These are phyloP conservation scores for Todiramphus saurophagus DNA, from an alignment of 2,113 vertebrate genomes.

Conservation along the genomic window DNA sequence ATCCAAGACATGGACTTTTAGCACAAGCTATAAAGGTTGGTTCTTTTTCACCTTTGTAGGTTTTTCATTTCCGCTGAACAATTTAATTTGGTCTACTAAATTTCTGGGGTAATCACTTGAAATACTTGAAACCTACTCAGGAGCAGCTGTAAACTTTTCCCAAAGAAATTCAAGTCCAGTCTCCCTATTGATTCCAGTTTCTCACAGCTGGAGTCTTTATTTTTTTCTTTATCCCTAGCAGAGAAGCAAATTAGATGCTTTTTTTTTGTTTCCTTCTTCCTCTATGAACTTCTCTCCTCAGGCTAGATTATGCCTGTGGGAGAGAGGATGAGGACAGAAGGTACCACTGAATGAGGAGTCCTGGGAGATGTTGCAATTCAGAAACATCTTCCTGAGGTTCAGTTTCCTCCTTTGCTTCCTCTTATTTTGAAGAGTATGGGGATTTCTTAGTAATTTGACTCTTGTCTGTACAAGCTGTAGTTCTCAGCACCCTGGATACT, in stretches of 20 bases:
- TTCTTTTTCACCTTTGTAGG: neutral
- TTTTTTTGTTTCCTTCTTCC: neutral
- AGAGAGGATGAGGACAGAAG: neutral
- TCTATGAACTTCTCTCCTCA: neutral
- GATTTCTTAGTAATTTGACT: neutral
- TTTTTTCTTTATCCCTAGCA: neutral
- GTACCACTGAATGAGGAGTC: neutral
- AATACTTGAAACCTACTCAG: neutral
- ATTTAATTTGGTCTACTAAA: neutral
- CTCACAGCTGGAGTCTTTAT: neutral
- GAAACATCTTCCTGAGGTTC: neutral
- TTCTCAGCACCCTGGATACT: neutral
- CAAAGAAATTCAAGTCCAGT: neutral
- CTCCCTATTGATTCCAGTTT: neutral
- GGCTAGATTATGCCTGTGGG: neutral
- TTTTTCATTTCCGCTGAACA: neutral
- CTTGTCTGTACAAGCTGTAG: neutral
- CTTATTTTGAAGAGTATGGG: neutral
- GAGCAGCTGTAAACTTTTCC: neutral
- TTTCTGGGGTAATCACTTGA: neutral
- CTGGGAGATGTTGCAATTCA: neutral
- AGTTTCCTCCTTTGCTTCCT: neutral
- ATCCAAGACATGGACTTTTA: fast-evolving
- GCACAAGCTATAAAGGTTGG: neutral
- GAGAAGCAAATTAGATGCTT: neutral